These are phyloP conservation scores for Melanaphis sacchari DNA, from an alignment of 1,140 invertebrate genomes.

Conservation along the genomic window DNA sequence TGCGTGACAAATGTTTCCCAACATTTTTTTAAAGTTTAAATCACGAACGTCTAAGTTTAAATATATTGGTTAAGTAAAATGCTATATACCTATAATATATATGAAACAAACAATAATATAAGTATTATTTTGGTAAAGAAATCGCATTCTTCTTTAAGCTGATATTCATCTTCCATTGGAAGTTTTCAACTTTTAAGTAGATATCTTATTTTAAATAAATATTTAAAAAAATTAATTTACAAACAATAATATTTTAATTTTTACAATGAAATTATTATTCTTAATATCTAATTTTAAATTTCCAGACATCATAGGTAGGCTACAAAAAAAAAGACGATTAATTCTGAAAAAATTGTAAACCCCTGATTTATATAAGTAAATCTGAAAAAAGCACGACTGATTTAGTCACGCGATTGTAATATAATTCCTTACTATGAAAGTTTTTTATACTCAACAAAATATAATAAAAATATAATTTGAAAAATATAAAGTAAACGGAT, in stretches of 20 bases:
- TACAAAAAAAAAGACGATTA: not conserved
- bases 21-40: conserved; percentile 5
- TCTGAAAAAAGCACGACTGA: not conserved
- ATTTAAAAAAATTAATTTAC: too few relatives aligned
- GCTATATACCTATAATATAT: too few relatives aligned
- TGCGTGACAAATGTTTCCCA: conserved; percentile 47
- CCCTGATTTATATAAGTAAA: not conserved
- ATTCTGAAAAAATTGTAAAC: conserved; percentile 18
- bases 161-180: not conserved
- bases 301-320: not conserved
- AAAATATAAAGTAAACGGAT: conserved; percentile 42
- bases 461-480: too few relatives aligned
- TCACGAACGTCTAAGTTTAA: not conserved
- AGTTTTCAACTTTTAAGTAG: not conserved
- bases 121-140: not conserved
- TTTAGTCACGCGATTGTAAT: conserved; percentile 55
- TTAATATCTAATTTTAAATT: not conserved
- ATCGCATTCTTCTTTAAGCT: not conserved
- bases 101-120: not conserved
- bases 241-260: not conserved
- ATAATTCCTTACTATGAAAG: conserved; percentile 9
- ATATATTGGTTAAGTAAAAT: not conserved
- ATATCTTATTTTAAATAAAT: not conserved
- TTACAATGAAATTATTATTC: not conserved
- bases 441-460: conserved; percentile 29